A percentile compares a stretch with the other conserved stretches of the same genome.
Conservation (phyloP, 2,113 vertebrate genomes). For the Dendropsophus ebraccatus region DNA sequence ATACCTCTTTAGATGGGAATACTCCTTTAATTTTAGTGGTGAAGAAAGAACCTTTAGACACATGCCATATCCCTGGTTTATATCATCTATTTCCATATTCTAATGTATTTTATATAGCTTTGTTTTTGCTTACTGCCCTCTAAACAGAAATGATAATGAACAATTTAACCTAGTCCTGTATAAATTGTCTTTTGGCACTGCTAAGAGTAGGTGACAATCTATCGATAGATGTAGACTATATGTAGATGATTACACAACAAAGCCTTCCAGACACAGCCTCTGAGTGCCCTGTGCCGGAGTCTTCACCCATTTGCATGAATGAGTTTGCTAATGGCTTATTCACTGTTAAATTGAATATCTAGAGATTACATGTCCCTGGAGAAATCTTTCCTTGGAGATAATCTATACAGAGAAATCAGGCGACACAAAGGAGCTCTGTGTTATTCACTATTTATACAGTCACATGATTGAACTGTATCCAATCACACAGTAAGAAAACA, state of each 20-base stretch:
- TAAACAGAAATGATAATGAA: background rate
- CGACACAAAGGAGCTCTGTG: conserved; percentile 7
- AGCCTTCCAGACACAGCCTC: background rate
- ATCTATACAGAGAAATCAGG: conserved; percentile 17
- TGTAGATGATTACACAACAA: conserved; percentile 30
- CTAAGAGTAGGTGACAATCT: background rate
- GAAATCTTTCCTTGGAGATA: conserved; percentile 28
- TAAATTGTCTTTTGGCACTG: background rate
- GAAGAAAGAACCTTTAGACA: too few relatives aligned
- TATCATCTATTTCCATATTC: background rate
- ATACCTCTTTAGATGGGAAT: too few relatives aligned
- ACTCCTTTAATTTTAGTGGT: too few relatives aligned
- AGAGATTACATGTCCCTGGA: conserved; percentile 31
- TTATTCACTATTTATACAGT: background rate
- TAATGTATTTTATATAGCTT: background rate
- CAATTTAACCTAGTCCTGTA: background rate
- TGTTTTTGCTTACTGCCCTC: background rate
- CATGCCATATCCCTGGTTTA: background rate
- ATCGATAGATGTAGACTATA: background rate
- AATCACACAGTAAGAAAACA: background rate
- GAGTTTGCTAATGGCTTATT: conserved; percentile 39
- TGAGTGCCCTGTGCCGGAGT: background rate
- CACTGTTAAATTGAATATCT: conserved; percentile 31
- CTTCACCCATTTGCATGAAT: conserved; percentile 33
- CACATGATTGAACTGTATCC: background rate